Evolutionary conservation across 1,140 invertebrate genomes (phyloP), one percentile per base, ranked within the genome.

Genomic region (Arctopsyche grandis): DNA sequence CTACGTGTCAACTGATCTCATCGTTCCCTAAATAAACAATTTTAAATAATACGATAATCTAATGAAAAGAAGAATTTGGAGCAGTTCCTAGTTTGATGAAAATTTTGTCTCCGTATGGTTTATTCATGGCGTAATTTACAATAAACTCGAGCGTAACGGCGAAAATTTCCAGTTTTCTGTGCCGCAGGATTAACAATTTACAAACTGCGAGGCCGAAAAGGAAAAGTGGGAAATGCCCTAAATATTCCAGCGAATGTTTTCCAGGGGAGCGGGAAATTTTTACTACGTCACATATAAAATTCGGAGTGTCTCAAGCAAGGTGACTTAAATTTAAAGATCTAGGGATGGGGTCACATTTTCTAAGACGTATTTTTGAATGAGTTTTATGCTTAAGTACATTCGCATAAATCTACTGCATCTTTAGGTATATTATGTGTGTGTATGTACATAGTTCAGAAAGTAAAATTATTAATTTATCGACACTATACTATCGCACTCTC

Each of bases 121-220:
- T 52, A 52, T 52, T 52, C 48, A 52, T 16, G 10, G 16, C 16
- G 48, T 52, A 52, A 52, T 52, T 52, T 52, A 52, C 48, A 52
- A 52, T 52, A 52, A 52, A 52, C 48, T 3, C 48, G 48, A 16
- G 48, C 10, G 12, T 52, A 52, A 52, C 48, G 48, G 48, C 48
- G 48, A 52, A 52, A 52, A 52, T 52, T 14, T 52, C 48, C 48
- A 52, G 48, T 52, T 52, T 52, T 16, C 29, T 43, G 63, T 52
- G 29, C 75, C 29, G 43, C 66, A 46, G 58, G 26, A 78, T 78
- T 78, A 78, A 78, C 70, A 78, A 78, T 78, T 78, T 69, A 78
- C 43, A 56, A 71, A 78, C 21, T 56, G n/a, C 66, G 26, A 38
- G 19, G 44, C 22, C 63, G 44, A 71, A 78, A 78, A 70, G 58